Conservation (phyloP, 2,888 invertebrate genomes). For the Strigamia maritima region DNA sequence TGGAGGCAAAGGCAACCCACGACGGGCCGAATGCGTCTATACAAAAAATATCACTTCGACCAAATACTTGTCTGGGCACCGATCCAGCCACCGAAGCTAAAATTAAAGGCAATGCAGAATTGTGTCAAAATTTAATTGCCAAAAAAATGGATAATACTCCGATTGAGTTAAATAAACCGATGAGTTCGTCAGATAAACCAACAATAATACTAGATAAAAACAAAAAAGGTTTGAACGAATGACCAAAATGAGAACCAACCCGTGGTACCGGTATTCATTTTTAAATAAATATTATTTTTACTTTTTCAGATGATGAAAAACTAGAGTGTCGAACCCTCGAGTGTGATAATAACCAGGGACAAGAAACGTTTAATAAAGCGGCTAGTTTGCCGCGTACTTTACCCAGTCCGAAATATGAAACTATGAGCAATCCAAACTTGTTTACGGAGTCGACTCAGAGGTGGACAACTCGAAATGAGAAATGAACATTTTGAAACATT, state of each 20-base stretch:
- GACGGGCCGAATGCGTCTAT: neutral
- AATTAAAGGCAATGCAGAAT: neutral
- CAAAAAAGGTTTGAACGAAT: neutral
- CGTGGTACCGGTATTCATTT: no score
- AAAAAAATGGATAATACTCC: neutral
- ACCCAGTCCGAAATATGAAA: neutral
- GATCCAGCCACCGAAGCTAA: constrained; percentile 15
- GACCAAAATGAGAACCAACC: no score
- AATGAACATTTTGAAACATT: neutral
- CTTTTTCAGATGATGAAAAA: neutral
- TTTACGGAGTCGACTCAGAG: neutral
- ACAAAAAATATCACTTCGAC: neutral
- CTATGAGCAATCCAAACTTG: neutral
- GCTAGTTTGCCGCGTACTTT: neutral
- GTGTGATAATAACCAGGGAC: neutral
- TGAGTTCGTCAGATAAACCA: neutral
- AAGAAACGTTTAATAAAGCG: neutral
- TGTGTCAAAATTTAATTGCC: neutral
- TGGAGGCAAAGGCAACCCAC: neutral
- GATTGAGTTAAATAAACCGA: neutral
- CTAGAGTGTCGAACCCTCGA: neutral
- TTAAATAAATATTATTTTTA: neutral
- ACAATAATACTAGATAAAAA: neutral
- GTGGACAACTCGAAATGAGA: neutral
- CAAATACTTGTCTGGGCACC: constrained; percentile 6